Evolutionary conservation across 1,140 invertebrate species (phyloP), one percentile per base, ranked within the genome.

Genomic region (Drepana arcuata): DNA sequence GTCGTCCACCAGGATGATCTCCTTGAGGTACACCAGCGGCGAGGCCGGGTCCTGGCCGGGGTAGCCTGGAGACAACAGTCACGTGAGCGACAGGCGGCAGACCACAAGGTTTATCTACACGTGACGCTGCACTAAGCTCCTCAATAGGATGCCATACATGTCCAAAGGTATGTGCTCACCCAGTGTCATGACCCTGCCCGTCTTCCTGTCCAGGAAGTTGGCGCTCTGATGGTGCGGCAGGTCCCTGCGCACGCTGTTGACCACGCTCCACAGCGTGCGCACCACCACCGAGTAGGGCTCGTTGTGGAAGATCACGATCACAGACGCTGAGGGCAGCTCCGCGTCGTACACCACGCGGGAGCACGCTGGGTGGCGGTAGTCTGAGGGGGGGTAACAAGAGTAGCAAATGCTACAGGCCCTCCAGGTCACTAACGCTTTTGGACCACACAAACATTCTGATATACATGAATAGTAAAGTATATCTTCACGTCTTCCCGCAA

Each of bases 1-100:
- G 82, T 97, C 95, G 77, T 97, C 94, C 2, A 97, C 91, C 11
- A 97, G 82, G 51, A 97, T 90, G 38, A 97, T 92, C 84, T 97
- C 94, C 57, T 93, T 87, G 4, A 84, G 40, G 47, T 82, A 75
- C 3, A 82, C 62, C 29, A 56, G 68, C 0, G 57, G 53, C 0
- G 78, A 79, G 5, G 29, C 41, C 2, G 57, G n/a, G n/a, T n/a
- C 69, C 43, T 79, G 72, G n/a, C 71, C 74, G 0, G 62, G 65
- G 33, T 68, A 75, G 9, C 78, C 78, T 82, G 43, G 4, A 12
- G 32, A 14, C 18, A 21, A 4, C 18, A 21, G 9, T 21, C 4
- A 21, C 18, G 18, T 21, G 4, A 21, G 18, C 18, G 18, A 21
- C 18, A 4, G 18, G 18, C 4, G 18, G 9, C 18, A n/a, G n/a